Evolutionary conservation across 1,140 invertebrate species (phyloP), one percentile per base, ranked within the genome.

Genomic region (Ips nitidus): DNA sequence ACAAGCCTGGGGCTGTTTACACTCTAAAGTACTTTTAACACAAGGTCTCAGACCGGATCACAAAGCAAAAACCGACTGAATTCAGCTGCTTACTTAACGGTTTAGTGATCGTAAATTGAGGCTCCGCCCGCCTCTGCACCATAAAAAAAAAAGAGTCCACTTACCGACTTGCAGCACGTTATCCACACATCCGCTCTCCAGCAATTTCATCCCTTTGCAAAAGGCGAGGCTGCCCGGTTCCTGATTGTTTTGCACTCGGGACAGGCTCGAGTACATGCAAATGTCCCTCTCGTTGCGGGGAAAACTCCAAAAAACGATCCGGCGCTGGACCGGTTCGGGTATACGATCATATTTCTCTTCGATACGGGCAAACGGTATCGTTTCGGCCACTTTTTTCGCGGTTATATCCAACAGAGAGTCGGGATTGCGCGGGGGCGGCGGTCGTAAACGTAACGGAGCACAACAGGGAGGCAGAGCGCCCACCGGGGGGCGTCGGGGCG

Each of bases 231-330:
- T 92, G 78, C 90, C 88, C 77, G 88, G 87, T 81, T 92, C 90
- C 60, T 80, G 80, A 70, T 75, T 74, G 43, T 77, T 76, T 57
- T 76, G 77, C 65, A 81, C 83, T 68, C 86, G 84, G 79, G 90
- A 87, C 80, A 93, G 86, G 72, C 91, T 93, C 65, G 91, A 93
- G 82, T 94, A 94, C 91, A 94, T 94, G 80, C 90, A 92, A 79
- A 94, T 94, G 83, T 94, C 91, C 75, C 88, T 83, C 81, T 94
- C 92, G 81, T 93, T 90, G 74, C 92, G 82, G 69, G 92, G 93
- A 81, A 94, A 94, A 63, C 92, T 93, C 91, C 92, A 94, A 84
- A 88, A 94, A 77, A 94, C 92, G 78, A 94, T 91, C 78, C 91
- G 85, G 68, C 90, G 86, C 81, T 94, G 93, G 76, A 94, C 92